Evolutionary conservation across 2,113 vertebrate genomes (phyloP).

Genomic region (Corvus hawaiiensis): DNA sequence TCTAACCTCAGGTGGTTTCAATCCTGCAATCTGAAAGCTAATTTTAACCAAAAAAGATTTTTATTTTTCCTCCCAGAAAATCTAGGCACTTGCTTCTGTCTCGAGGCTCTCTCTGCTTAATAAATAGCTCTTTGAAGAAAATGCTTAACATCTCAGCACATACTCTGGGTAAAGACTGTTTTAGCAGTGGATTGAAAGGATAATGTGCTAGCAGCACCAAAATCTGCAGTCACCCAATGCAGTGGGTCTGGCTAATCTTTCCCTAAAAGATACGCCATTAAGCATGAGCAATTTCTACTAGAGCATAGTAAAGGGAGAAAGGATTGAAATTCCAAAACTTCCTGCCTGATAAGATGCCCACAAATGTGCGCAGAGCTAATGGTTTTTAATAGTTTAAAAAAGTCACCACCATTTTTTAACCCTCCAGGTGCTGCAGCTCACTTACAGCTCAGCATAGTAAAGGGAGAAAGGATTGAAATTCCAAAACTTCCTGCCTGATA

Average conservation of each 20-base stretch:
- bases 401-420: not conserved
- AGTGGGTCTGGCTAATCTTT: not conserved
- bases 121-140: constrained; percentile 36
- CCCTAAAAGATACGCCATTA: fast-evolving
- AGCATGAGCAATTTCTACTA: not conserved
- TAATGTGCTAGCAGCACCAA: not conserved
- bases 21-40: not conserved
- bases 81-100: not conserved
- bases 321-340: not conserved
- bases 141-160: not conserved
- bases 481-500: not conserved
- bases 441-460: not conserved
- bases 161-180: not conserved
- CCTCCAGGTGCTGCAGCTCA: not conserved
- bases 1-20: not conserved
- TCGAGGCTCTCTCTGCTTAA: not conserved
- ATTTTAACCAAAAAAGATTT: not conserved
- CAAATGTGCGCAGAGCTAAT: not conserved
- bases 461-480: not conserved
- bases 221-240: not conserved
- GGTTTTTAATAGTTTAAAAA: not conserved
- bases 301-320: not conserved
- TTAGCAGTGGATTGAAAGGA: not conserved
- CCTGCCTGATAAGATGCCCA: not conserved
- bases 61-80: not conserved